phyloP scores from a whole-genome alignment of 2,888 invertebrate species.

The Athrips mouffetella region DNA sequence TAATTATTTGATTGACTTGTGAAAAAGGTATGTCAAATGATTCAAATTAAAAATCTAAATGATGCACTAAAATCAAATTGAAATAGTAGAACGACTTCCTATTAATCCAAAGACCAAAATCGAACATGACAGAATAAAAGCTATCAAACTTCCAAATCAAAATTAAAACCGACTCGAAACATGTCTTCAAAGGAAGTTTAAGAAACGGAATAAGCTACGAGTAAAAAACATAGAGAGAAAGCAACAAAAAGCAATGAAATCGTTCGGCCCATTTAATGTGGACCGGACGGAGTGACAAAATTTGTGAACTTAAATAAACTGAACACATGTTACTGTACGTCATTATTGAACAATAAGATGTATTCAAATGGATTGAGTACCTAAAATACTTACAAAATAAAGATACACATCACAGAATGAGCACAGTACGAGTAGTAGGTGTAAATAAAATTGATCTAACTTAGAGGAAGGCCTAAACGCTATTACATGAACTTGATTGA shows the following conservation, averaged over 20 bases:
- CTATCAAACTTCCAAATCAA: constrained; percentile 47
- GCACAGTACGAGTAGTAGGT: too few relatives aligned
- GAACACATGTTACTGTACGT: constrained; percentile 69
- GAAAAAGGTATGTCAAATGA: too few relatives aligned
- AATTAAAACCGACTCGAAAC: constrained; percentile 50
- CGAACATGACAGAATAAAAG: constrained; percentile 34
- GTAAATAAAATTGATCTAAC: neutral
- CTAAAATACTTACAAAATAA: neutral
- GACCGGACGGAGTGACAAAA: constrained; percentile 77
- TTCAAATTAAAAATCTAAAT: too few relatives aligned
- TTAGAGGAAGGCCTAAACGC: too few relatives aligned
- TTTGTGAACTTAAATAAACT: constrained; percentile 74
- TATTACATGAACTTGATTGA: too few relatives aligned
- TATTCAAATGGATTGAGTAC: neutral
- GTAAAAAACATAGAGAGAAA: constrained; percentile 40
- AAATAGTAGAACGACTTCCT: neutral
- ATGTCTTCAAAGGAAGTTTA: constrained; percentile 68
- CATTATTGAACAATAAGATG: constrained; percentile 31
- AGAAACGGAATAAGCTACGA: constrained; percentile 43
- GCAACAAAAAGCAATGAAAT: constrained; percentile 62
- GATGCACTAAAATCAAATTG: neutral
- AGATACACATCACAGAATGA: too few relatives aligned
- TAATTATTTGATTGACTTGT: too few relatives aligned
- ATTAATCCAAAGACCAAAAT: constrained; percentile 16
- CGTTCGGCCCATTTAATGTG: constrained; percentile 74